Base-by-base conservation (phyloP, 2,888 invertebrate species). In the Agrotis ipsilon region DNA sequence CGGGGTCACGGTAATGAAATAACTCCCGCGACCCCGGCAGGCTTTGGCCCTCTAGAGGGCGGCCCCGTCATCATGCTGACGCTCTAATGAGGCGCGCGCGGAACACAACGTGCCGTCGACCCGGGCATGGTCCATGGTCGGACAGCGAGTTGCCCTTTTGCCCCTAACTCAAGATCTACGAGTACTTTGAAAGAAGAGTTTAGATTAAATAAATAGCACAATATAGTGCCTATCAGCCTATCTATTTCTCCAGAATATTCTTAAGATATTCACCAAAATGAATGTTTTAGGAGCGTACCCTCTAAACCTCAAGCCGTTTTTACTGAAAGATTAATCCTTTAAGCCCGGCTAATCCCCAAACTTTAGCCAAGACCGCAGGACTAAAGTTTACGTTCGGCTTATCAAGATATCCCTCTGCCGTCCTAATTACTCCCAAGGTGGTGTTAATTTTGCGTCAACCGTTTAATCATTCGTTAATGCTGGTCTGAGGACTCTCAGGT, bases 361-460 rank as follows among this genome's bases (percentile, higher is more conserved):
- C 54, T 72, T 72, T 19, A 54, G 72, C 71, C n/a, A n/a, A 54
- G 62, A 64, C 73, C 66, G 11, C 57, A 64, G 48, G 52, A 55
- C 65, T 18, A 68, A 69, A 80, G 62, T 69, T 72, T 64, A 61
- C 66, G 59, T 64, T 46, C 55, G 49, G 52, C 65, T 66, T 64
- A 78, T 74, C 60, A 74, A 80, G 63, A 68, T 58, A 68, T 71
- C 67, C 61, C 55, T 39, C 39, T 55, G 71, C 69, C 67, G 54
- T 18, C 52, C 46, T 66, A 83, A 83, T 83, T 71, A 81, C 67
- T 75, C 69, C 71, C 57, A 32, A 57, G 58, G 13, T 51, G 48
- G 72, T 70, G 81, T 75, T 81, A 78, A 82, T 83, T 83, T 81
- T 43, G n/a, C 72, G 64, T 60, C 58, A 73, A 73, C 71, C 72